phyloP scores from a whole-genome alignment of 2,888 invertebrate species.

The Atethmia centrago region DNA sequence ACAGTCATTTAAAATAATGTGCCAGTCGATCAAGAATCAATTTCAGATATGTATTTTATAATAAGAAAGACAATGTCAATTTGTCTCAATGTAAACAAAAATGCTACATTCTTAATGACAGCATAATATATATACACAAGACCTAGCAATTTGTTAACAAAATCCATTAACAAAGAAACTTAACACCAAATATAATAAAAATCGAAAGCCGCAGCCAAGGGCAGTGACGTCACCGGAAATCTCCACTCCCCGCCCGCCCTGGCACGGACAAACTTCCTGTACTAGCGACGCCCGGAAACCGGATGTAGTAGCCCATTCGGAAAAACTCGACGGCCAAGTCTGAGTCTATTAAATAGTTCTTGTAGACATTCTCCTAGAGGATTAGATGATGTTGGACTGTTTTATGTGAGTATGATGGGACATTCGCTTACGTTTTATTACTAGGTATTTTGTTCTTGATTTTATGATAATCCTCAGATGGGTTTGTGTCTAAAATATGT shows the following conservation, averaged over 20 bases:
- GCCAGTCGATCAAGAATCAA: not conserved
- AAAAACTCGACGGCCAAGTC: conserved; percentile 76
- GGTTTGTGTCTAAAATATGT: not conserved
- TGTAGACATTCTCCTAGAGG: conserved; percentile 51
- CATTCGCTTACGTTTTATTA: not conserved
- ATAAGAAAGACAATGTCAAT: not conserved
- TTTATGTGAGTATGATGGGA: not conserved
- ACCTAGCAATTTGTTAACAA: conserved; percentile 24
- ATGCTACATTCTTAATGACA: not conserved
- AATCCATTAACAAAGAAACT: conserved; percentile 59
- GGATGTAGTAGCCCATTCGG: conserved; percentile 84
- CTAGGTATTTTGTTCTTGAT: no score
- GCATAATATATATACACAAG: no score
- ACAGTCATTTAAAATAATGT: not conserved
- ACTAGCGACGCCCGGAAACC: conserved; percentile 78
- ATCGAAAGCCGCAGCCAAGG: conserved; percentile 70
- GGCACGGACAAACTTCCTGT: conserved; percentile 81
- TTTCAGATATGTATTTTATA: not conserved
- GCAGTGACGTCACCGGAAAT: conserved; percentile 76
- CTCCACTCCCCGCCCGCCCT: conserved; percentile 66
- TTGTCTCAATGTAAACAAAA: not conserved
- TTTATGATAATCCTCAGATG: not conserved
- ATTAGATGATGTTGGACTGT: conserved; percentile 37
- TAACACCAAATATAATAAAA: conserved; percentile 68
- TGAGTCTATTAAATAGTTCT: conserved; percentile 66